Percentiles rank a stretch among this genome's conserved stretches.
Conservation (phyloP, 2,113 vertebrate genomes). For the Tursiops truncatus region DNA sequence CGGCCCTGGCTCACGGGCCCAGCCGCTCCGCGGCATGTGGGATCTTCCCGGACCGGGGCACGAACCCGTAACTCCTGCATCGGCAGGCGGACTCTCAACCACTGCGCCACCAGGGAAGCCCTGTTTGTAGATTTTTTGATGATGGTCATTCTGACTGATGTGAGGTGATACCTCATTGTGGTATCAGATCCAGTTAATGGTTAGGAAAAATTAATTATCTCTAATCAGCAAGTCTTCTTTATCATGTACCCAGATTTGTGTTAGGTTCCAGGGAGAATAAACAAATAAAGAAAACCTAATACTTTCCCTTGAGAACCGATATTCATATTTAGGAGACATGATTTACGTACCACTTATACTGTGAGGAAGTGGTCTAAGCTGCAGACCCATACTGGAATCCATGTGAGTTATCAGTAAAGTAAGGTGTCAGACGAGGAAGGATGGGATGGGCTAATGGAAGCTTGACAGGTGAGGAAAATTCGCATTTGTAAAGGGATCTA, state of each 20-base stretch:
- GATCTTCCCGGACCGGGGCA: too few relatives aligned
- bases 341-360: not conserved
- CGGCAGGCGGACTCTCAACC: too few relatives aligned
- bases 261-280: not conserved
- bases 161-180: too few relatives aligned
- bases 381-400: not conserved
- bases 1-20: too few relatives aligned
- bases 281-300: not conserved
- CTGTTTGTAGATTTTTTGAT: too few relatives aligned
- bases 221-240: not conserved
- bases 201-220: not conserved
- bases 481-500: not conserved
- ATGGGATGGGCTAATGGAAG: not conserved
- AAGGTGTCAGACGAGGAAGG: not conserved
- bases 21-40: too few relatives aligned
- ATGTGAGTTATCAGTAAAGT: not conserved
- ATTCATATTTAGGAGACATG: not conserved
- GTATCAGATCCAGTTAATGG: not conserved
- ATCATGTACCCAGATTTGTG: not conserved
- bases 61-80: too few relatives aligned
- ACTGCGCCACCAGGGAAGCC: too few relatives aligned
- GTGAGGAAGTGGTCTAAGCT: not conserved
- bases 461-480: not conserved
- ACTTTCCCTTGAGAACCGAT: not conserved
- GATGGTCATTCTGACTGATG: too few relatives aligned